phyloP scores from a whole-genome alignment of 2,797 vertebrate genomes.

The Kryptolebias ocellatus region DNA sequence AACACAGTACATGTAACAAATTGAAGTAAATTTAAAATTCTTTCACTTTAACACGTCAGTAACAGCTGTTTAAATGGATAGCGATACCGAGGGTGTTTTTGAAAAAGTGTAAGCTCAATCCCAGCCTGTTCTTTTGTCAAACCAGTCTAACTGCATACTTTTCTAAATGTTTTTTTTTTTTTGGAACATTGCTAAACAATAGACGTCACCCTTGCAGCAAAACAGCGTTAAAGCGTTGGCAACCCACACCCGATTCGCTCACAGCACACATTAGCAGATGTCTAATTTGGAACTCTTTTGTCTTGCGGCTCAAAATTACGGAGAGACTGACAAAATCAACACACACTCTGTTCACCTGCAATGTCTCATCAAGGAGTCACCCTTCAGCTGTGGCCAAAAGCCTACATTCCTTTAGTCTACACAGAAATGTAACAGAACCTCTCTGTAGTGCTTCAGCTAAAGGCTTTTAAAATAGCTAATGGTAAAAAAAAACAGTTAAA shows the following conservation, averaged over 20 bases:
- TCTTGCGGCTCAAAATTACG: conserved; percentile 13
- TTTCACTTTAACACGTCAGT: neutral
- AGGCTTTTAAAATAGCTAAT: neutral
- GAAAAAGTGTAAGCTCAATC: neutral
- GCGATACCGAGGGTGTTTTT: neutral
- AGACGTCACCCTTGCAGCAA: neutral
- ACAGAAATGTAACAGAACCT: neutral
- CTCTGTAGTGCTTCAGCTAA: conserved; percentile 3
- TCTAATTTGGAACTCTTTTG: neutral
- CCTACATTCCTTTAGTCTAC: neutral
- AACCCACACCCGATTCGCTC: conserved; percentile 26
- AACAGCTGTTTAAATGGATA: neutral
- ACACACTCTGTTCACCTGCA: neutral
- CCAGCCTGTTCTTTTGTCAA: conserved; percentile 20
- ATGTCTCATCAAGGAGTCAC: neutral
- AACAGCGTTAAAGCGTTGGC: conserved; percentile 23
- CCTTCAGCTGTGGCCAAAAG: conserved; percentile 8
- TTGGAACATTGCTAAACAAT: neutral
- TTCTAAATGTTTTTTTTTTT: conserved; percentile 10
- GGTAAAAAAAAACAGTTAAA: neutral
- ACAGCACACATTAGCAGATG: conserved; percentile 15
- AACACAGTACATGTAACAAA: neutral
- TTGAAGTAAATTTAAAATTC: no score
- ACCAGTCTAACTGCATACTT: conserved; percentile 68
- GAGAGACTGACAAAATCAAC: neutral